phyloP scores from a whole-genome alignment of 2,888 invertebrate species.

The Caenorhabditis sp. region DNA sequence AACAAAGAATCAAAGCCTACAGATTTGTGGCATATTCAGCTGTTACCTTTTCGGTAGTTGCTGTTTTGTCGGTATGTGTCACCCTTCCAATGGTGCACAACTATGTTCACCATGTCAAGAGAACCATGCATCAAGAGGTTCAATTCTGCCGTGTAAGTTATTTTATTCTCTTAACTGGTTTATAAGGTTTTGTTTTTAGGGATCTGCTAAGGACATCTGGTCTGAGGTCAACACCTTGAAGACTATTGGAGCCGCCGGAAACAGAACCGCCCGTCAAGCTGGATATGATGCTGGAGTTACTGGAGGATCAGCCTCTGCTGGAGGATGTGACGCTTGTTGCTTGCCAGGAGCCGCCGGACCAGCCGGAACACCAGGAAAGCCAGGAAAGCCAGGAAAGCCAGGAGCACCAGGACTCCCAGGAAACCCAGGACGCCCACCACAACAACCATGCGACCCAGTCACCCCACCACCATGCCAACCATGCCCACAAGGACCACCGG shows the following conservation, averaged over 20 bases:
- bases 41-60: constrained; percentile 37
- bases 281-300: constrained; percentile 37
- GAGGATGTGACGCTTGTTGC: constrained; percentile 51
- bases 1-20: constrained; percentile 29
- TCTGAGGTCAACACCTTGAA: constrained; percentile 52
- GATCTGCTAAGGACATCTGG: constrained; percentile 67
- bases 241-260: constrained; percentile 36
- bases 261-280: constrained; percentile 61
- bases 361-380: constrained; percentile 49
- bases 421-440: constrained; percentile 48
- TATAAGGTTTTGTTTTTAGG: constrained; percentile 3
- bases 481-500: constrained; percentile 53
- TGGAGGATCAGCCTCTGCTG: constrained; percentile 53
- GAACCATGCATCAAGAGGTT: constrained; percentile 67
- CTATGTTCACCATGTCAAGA: constrained; percentile 67
- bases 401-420: constrained; percentile 54
- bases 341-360: constrained; percentile 49
- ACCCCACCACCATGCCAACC: constrained; percentile 51
- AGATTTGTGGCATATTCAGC: constrained; percentile 41
- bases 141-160: constrained; percentile 63
- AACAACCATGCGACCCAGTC: constrained; percentile 48
- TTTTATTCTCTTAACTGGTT: not conserved
- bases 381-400: constrained; percentile 47
- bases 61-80: constrained; percentile 47
- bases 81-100: constrained; percentile 70